Percentiles rank a stretch among this genome's conserved stretches.
Conservation (phyloP, 2,888 invertebrate genomes). For the Ptychoptera contaminata region DNA sequence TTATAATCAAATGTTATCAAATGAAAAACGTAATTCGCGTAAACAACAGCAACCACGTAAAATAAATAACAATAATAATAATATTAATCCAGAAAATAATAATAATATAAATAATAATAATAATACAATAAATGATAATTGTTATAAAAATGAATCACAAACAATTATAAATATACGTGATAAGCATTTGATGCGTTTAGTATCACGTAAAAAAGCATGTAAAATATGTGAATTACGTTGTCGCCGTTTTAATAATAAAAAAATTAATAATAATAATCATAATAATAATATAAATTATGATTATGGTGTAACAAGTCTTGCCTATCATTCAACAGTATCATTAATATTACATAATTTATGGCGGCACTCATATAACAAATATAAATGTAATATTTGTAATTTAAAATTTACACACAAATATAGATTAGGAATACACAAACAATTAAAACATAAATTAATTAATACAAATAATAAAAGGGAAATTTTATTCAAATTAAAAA, state of each 20-base stretch:
- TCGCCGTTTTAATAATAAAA: too few species aligned
- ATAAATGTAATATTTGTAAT: slow-evolving; percentile 19
- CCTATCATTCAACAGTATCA: slow-evolving; percentile 33
- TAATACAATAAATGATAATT: neutral
- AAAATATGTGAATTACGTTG: slow-evolving; percentile 14
- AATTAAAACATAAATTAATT: slow-evolving; percentile 14
- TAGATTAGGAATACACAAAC: slow-evolving; percentile 24
- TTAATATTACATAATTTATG: slow-evolving; percentile 35
- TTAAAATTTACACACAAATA: slow-evolving; percentile 20
- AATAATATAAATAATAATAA: neutral
- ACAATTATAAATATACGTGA: slow-evolving; percentile 19
- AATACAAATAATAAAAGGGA: neutral
- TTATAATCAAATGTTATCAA: slow-evolving; percentile 8
- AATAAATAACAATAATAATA: slow-evolving; percentile 1
- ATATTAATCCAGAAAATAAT: neutral
- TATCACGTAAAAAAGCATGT: slow-evolving; percentile 25
- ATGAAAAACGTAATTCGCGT: slow-evolving; percentile 29
- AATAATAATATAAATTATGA: neutral
- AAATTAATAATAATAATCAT: neutral
- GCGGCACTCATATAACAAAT: slow-evolving; percentile 26
- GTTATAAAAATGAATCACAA: slow-evolving; percentile 5
- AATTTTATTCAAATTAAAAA: too few species aligned
- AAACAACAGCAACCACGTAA: slow-evolving; percentile 36
- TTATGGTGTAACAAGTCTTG: slow-evolving; percentile 9
- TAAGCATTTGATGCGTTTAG: slow-evolving; percentile 28